Percentiles rank a stretch among this genome's conserved stretches.
Evolutionary conservation across 92 coral and sea anemone species (phyloP).

Genomic region (Umimayanthus kanabou): DNA sequence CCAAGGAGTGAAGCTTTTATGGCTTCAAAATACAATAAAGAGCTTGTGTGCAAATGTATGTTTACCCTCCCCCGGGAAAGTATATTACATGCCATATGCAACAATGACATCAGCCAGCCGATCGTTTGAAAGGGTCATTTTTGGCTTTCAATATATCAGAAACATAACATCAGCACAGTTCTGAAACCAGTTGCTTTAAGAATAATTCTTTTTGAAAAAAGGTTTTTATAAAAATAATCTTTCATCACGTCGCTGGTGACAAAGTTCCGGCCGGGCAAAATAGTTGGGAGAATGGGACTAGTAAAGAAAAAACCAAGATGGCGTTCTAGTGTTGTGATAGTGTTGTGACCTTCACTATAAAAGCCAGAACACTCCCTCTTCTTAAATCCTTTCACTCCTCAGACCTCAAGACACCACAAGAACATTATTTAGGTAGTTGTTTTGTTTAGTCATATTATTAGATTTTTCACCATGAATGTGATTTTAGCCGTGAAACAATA

Average conservation of each 20-base stretch:
- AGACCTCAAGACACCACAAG: background rate
- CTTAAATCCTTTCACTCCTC: background rate
- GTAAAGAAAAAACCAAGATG: conserved; percentile 27
- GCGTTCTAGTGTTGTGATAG: conserved; percentile 27
- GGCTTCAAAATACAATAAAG: background rate
- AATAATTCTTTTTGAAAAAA: background rate
- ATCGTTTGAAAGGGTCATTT: background rate
- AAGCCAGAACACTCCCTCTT: background rate
- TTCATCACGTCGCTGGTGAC: background rate
- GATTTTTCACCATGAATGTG: conserved; percentile 74
- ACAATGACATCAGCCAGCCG: background rate
- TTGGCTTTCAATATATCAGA: background rate
- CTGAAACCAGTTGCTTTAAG: background rate
- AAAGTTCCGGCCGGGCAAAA: background rate
- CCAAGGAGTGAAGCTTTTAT: background rate
- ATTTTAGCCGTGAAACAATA: conserved; percentile 97
- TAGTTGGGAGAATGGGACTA: background rate
- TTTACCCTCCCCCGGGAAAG: background rate
- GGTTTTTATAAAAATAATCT: too few relatives aligned
- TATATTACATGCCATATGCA: background rate
- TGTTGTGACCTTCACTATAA: background rate
- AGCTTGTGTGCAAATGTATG: background rate
- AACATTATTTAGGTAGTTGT: background rate
- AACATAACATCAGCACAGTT: background rate
- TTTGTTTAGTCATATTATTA: background rate